These are phyloP conservation scores for Fragariocoptes setiger DNA, from an alignment of 1,140 invertebrate species.

Conservation along the genomic window DNA sequence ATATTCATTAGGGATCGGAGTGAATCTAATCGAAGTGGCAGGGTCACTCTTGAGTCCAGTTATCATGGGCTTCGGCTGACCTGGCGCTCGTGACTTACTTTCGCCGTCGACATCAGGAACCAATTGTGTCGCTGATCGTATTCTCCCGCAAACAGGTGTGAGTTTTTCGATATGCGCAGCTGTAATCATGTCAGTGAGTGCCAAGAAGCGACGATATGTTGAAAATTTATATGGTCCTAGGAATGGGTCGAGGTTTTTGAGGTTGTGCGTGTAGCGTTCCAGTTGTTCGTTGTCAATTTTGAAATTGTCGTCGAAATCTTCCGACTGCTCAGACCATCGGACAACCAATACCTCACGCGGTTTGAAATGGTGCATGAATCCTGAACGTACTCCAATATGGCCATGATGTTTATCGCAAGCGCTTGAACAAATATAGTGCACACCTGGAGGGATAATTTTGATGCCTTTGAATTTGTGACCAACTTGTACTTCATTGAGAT, in stretches of 20 bases:
- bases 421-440: conserved; percentile 78
- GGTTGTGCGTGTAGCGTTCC: conserved; percentile 28
- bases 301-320: conserved; percentile 24
- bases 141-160: conserved; percentile 24
- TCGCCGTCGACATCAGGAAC: conserved; percentile 11
- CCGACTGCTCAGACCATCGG: conserved; percentile 34
- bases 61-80: background rate
- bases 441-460: conserved; percentile 91
- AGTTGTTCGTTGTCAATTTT: conserved; percentile 14
- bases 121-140: conserved; percentile 17
- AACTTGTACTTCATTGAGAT: conserved; percentile 71
- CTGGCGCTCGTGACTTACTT: conserved; percentile 1
- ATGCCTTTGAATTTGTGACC: conserved; percentile 68
- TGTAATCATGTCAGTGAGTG: conserved; percentile 38
- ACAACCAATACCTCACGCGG: conserved; percentile 47
- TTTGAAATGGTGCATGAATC: conserved; percentile 62
- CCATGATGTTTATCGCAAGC: conserved; percentile 19
- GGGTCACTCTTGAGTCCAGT: conserved; percentile 29
- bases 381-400: conserved; percentile 30
- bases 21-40: conserved; percentile 46
- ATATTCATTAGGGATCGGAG: conserved; percentile 33
- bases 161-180: conserved; percentile 21
- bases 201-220: conserved; percentile 49
- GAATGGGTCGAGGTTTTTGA: conserved; percentile 40
- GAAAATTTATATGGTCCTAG: conserved; percentile 73